Percentiles rank a stretch among this genome's conserved stretches.
Conservation (phyloP, 2,888 invertebrate species). For the Beris chalybata region DNA sequence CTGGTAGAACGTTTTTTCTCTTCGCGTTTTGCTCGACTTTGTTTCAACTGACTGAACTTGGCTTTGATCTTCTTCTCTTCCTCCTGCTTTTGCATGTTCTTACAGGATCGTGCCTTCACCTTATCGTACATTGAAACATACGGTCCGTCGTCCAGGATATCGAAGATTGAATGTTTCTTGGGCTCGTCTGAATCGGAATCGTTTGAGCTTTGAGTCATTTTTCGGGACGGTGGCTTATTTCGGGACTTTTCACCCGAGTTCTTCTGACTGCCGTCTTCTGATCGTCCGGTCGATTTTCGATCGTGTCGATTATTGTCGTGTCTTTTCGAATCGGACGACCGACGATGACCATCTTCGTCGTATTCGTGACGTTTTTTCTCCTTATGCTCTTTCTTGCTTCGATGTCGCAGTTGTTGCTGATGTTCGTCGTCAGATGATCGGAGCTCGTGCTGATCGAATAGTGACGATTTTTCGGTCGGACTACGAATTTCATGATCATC, state of each 20-base stretch:
- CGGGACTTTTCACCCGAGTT: slow-evolving; percentile 34
- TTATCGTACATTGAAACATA: slow-evolving; percentile 98
- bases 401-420: slow-evolving; percentile 50
- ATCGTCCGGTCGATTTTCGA: slow-evolving; percentile 40
- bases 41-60: slow-evolving; percentile 84
- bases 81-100: slow-evolving; percentile 90
- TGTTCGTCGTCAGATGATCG: slow-evolving; percentile 64
- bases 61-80: slow-evolving; percentile 90
- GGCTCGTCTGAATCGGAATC: slow-evolving; percentile 78
- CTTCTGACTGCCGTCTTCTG: slow-evolving; percentile 17
- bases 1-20: slow-evolving; percentile 87
- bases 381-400: slow-evolving; percentile 51
- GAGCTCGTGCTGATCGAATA: slow-evolving; percentile 62
- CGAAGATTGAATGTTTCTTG: slow-evolving; percentile 89
- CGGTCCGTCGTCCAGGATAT: slow-evolving; percentile 85
- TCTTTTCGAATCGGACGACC: slow-evolving; percentile 33
- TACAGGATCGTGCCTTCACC: slow-evolving; percentile 90
- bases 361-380: slow-evolving; percentile 52
- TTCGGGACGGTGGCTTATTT: slow-evolving; percentile 45
- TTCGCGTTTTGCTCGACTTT: slow-evolving; percentile 82
- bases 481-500: slow-evolving; percentile 34
- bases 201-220: slow-evolving; percentile 64
- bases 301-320: slow-evolving; percentile 43
- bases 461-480: slow-evolving; percentile 60
- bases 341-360: slow-evolving; percentile 30